phyloP scores from a whole-genome alignment of 92 coral and sea anemone genomes.

The Pocillopora grandis region DNA sequence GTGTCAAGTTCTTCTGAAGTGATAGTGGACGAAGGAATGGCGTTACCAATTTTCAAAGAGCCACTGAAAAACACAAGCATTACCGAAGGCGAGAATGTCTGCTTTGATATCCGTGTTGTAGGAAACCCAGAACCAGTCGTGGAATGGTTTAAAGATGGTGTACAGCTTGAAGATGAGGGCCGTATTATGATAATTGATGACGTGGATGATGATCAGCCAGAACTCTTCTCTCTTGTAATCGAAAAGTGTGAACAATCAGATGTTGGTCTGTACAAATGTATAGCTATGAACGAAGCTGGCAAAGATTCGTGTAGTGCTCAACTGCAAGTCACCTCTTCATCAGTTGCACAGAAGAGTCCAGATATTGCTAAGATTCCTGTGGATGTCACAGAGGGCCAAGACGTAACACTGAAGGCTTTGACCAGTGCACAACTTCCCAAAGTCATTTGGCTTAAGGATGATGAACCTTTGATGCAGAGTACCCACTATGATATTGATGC shows the following conservation, averaged over 20 bases:
- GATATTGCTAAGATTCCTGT: constrained; percentile 51
- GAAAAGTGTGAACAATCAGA: constrained; percentile 82
- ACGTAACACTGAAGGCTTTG: constrained; percentile 74
- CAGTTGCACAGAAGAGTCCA: constrained; percentile 19
- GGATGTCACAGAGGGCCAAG: constrained; percentile 73
- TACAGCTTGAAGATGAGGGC: constrained; percentile 74
- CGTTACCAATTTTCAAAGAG: constrained; percentile 62
- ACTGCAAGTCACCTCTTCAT: constrained; percentile 54
- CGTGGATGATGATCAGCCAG: constrained; percentile 88
- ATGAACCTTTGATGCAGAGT: constrained; percentile 62
- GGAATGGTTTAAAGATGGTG: constrained; percentile 90
- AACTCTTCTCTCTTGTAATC: constrained; percentile 86
- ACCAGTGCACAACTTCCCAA: constrained; percentile 64
- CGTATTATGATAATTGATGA: constrained; percentile 93
- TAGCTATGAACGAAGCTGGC: constrained; percentile 98
- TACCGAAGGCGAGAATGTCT: constrained; percentile 70
- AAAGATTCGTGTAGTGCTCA: constrained; percentile 63
- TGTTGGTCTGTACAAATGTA: constrained; percentile 87
- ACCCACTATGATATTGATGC: constrained; percentile 64
- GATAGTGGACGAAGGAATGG: constrained; percentile 70
- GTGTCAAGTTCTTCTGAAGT: constrained; percentile 67
- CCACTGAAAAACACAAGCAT: constrained; percentile 55
- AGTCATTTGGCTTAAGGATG: constrained; percentile 82
- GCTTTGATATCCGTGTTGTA: constrained; percentile 67
- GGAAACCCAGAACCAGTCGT: constrained; percentile 92